A percentile compares a stretch with the other conserved stretches of the same genome.
Conservation (phyloP, 1,140 invertebrate genomes). For the Calliopsis andreniformis region DNA sequence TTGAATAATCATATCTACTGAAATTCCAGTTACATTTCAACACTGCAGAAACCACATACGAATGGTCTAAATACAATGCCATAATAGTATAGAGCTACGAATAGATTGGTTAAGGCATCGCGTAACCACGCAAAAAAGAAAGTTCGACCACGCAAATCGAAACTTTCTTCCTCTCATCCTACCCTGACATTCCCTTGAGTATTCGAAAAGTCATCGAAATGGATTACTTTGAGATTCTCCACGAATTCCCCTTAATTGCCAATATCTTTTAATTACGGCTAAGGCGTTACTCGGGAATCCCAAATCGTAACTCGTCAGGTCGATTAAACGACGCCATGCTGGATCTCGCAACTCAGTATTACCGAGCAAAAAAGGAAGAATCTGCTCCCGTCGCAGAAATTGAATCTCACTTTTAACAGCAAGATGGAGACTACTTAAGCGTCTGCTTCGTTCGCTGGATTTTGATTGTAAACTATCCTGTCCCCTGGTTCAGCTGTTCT, state of each 20-base stretch:
- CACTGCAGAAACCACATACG: too few relatives aligned
- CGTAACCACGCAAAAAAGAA: too few relatives aligned
- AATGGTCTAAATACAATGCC: neutral
- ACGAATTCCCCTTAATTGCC: neutral
- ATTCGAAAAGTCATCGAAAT: neutral
- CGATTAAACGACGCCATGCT: conserved; percentile 12
- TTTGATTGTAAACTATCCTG: conserved; percentile 65
- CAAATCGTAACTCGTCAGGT: neutral
- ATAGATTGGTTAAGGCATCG: too few relatives aligned
- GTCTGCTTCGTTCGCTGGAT: conserved; percentile 60
- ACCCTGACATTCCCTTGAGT: neutral
- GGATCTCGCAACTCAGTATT: conserved; percentile 14
- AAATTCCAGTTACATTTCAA: too few relatives aligned
- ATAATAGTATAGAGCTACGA: too few relatives aligned
- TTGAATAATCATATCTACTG: too few relatives aligned
- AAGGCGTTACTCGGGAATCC: neutral
- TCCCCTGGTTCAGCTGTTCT: conserved; percentile 26
- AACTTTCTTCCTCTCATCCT: neutral
- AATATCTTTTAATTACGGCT: conserved; percentile 17
- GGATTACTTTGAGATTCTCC: neutral
- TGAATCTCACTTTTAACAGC: conserved; percentile 58
- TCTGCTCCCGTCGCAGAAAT: conserved; percentile 42
- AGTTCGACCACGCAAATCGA: neutral
- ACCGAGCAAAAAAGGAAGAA: conserved; percentile 25
- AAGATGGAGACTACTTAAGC: conserved; percentile 60